These are phyloP conservation scores for Agonopterix subpropinquella DNA, from an alignment of 2,888 invertebrate genomes.

Conservation along the genomic window DNA sequence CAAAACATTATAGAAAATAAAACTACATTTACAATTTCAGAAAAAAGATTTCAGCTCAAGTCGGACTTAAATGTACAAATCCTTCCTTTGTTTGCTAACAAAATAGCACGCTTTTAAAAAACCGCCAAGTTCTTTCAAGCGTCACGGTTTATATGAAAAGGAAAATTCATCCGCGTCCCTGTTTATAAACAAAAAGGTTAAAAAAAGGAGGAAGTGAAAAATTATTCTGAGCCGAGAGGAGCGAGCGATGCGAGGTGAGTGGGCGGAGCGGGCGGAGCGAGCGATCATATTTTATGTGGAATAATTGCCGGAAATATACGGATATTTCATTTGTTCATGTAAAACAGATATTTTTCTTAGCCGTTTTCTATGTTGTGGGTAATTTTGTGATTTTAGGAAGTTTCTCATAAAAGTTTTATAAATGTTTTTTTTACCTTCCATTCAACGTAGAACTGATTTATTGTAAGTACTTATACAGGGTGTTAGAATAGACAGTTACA, in stretches of 20 bases:
- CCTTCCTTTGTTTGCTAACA: background rate
- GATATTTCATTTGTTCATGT: conserved; percentile 18
- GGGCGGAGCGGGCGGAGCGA: background rate
- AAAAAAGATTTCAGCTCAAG: too few species aligned
- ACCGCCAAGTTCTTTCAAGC: conserved; percentile 7
- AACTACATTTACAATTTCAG: too few species aligned
- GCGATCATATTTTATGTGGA: conserved; percentile 27
- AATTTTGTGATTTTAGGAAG: too few species aligned
- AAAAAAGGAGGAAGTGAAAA: conserved; percentile 25
- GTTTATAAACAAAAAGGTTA: conserved; percentile 26
- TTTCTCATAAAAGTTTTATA: too few species aligned
- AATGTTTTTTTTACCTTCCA: too few species aligned
- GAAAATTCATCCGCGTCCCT: conserved; percentile 13
- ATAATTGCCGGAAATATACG: conserved; percentile 27
- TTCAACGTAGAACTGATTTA: too few species aligned
- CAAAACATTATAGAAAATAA: too few species aligned
- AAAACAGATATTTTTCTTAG: background rate
- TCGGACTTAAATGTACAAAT: background rate
- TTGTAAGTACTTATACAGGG: too few species aligned
- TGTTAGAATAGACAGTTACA: too few species aligned
- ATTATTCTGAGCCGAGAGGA: conserved; percentile 16
- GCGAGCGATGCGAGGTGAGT: conserved; percentile 12
- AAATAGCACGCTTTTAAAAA: conserved; percentile 5
- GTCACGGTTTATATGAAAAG: conserved; percentile 14
- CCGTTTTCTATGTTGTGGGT: background rate